phyloP scores from a whole-genome alignment of 2,888 invertebrate genomes.

The Phoronis australis region DNA sequence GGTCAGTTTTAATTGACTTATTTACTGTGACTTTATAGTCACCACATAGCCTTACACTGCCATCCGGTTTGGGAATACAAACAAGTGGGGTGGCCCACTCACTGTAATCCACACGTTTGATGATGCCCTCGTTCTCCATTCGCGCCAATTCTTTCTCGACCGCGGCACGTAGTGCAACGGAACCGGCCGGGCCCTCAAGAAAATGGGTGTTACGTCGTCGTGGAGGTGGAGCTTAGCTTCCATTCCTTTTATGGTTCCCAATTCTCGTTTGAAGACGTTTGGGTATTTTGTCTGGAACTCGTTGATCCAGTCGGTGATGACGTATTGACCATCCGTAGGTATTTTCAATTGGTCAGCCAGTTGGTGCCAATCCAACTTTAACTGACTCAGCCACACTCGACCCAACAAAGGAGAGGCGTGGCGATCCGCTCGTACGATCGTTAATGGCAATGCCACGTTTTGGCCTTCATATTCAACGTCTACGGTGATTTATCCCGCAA shows the following conservation, averaged over 20 bases:
- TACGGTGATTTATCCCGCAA: background rate
- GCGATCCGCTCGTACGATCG: background rate
- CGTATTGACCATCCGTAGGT: too few species aligned
- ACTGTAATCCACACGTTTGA: conserved; percentile 12
- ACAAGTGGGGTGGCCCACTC: conserved; percentile 18
- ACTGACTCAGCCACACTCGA: background rate
- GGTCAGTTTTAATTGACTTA: conserved; percentile 2
- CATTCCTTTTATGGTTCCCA: background rate
- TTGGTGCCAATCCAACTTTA: conserved; percentile 1
- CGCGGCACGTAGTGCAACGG: conserved; percentile 4
- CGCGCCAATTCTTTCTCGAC: conserved; percentile 5
- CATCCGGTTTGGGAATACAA: conserved; percentile 12
- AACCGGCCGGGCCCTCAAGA: conserved; percentile 11
- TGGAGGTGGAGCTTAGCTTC: conserved; percentile 1
- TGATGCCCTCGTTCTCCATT: conserved; percentile 10
- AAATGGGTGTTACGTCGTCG: conserved; percentile 2
- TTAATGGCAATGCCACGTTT: background rate
- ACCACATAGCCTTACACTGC: conserved; percentile 14
- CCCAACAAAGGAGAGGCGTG: background rate
- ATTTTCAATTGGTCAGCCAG: too few species aligned
- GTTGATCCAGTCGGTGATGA: too few species aligned
- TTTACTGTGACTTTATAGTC: conserved; percentile 18
- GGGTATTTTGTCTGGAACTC: too few species aligned
- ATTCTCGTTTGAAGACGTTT: background rate
- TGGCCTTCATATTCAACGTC: background rate